Evolutionary conservation across 2,888 invertebrate species (phyloP).

Genomic region (Ceratothoa steindachneri): DNA sequence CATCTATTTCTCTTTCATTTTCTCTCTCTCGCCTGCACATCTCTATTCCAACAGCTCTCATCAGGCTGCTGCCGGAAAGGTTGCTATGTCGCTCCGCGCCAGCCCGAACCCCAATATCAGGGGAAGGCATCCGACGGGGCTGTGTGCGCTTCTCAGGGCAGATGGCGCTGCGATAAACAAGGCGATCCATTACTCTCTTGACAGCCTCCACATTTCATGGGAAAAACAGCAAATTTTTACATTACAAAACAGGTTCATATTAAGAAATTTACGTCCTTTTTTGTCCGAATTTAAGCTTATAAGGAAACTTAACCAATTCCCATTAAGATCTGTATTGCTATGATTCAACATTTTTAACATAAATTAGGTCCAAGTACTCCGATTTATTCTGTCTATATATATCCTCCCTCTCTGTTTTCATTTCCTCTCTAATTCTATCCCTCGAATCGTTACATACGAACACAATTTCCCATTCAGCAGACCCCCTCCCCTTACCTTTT

Average conservation of each 20-base stretch:
- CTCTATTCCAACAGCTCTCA: neutral
- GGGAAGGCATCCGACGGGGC: neutral
- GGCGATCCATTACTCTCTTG: slow-evolving; percentile 5
- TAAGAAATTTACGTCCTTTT: neutral
- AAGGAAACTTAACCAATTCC: neutral
- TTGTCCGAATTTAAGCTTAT: neutral
- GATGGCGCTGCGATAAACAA: slow-evolving; percentile 12
- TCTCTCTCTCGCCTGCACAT: neutral
- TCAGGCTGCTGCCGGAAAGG: neutral
- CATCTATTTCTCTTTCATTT: neutral
- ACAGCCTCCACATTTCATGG: slow-evolving; percentile 13
- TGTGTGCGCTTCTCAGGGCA: slow-evolving; percentile 8
- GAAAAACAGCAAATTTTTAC: slow-evolving; percentile 10
- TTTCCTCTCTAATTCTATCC: no score
- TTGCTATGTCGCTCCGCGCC: neutral
- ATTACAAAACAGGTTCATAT: slow-evolving; percentile 8
- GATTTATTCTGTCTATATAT: no score
- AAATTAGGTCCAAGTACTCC: no score
- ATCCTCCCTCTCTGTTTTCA: no score
- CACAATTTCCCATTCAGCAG: no score
- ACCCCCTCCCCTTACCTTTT: no score
- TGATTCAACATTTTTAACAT: no score
- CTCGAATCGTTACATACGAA: no score
- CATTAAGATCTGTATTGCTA: no score
- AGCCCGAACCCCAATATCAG: neutral